Percentiles rank a stretch among this genome's conserved stretches.
These are phyloP conservation scores for Passer domesticus DNA, from an alignment of 2,113 vertebrate species.

Conservation along the genomic window DNA sequence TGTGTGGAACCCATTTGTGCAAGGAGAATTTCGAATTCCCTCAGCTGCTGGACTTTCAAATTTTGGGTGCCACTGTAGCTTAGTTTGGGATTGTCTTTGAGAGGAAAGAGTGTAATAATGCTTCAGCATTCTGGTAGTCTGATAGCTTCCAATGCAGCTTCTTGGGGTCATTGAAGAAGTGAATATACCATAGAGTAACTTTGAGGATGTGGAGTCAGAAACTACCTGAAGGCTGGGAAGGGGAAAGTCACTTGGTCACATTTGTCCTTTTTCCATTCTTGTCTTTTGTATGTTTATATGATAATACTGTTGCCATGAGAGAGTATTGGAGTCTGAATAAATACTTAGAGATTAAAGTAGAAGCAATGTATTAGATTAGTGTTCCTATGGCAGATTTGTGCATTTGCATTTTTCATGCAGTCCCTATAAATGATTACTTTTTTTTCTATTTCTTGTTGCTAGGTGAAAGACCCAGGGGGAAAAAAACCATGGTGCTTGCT, in stretches of 20 bases:
- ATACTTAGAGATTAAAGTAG: not conserved
- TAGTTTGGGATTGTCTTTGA: not conserved
- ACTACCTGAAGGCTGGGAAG: not conserved
- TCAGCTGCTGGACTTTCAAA: not conserved
- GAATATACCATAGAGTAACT: not conserved
- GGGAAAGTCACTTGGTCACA: not conserved
- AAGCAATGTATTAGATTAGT: not conserved
- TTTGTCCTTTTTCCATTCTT: not conserved
- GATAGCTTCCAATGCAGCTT: not conserved
- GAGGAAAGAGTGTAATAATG: not conserved
- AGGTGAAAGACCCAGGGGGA: not conserved
- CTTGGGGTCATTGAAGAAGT: not conserved
- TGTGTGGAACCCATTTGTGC: not conserved
- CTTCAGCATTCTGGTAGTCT: not conserved
- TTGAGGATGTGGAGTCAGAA: not conserved
- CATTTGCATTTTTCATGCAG: not conserved
- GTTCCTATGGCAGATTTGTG: not conserved
- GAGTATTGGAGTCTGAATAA: not conserved
- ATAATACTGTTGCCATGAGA: not conserved
- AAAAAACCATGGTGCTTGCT: not conserved
- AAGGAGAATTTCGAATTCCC: not conserved
- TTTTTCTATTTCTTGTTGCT: not conserved
- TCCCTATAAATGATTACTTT: not conserved
- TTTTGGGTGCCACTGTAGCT: not conserved
- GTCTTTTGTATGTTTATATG: not conserved